Evolutionary conservation across 2,888 invertebrate species (phyloP).

Genomic region (Pristionchus exspectatus): DNA sequence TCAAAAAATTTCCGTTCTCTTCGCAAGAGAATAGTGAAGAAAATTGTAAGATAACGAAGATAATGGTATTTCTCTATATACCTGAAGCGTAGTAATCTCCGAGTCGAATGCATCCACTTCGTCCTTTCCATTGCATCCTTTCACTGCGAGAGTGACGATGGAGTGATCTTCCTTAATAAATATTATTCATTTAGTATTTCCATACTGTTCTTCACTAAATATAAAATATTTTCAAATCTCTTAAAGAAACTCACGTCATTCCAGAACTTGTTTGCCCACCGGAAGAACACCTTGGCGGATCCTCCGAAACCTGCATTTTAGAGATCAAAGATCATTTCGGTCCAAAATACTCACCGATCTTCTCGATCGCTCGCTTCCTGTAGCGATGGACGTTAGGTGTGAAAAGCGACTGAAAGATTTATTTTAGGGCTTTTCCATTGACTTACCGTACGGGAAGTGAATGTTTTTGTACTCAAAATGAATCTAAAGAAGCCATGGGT

Average conservation of each 20-base stretch:
- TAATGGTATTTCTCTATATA: background rate
- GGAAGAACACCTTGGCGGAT: constrained; percentile 72
- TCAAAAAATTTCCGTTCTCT: no score
- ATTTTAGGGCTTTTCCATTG: no score
- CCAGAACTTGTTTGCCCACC: constrained; percentile 74
- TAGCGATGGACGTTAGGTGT: constrained; percentile 59
- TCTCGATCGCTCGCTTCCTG: constrained; percentile 56
- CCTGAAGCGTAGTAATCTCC: constrained; percentile 67
- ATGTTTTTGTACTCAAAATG: background rate
- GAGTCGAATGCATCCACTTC: constrained; percentile 64
- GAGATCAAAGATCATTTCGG: background rate
- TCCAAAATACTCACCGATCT: constrained; percentile 61
- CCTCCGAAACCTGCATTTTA: constrained; percentile 67
- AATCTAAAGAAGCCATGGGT: constrained; percentile 36
- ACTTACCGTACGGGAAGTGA: background rate
- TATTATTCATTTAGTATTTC: background rate
- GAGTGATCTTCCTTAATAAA: constrained; percentile 57
- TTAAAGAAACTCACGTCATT: constrained; percentile 59
- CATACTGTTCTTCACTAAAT: no score
- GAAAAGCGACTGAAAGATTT: constrained; percentile 60
- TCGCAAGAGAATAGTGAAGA: no score
- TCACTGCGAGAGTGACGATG: constrained; percentile 69
- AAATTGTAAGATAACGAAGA: no score
- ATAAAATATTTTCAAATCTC: no score
- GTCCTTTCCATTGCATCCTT: constrained; percentile 62